Evolutionary conservation across 2,113 vertebrate species (phyloP), one percentile per base, ranked within the genome.

Genomic region (Genyomyrus donnyi): DNA sequence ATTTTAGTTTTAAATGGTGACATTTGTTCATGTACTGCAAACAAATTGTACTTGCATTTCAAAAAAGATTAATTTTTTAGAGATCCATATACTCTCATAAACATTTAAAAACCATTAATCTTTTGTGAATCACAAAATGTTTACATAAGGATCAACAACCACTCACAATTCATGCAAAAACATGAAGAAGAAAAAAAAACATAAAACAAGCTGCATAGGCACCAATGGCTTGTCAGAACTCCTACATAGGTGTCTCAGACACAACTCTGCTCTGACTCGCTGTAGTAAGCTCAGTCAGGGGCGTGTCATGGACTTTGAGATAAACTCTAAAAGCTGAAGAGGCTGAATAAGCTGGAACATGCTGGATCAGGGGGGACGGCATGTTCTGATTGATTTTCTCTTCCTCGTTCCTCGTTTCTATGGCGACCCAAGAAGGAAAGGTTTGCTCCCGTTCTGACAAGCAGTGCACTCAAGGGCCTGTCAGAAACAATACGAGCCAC

Each of bases 331-430:
- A 21, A 10, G 70, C 48, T 35, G n/a, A 70, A 70, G 62, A 50
- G n/a, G 56, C 42, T 53, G 48, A 94, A 92, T 91, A 91, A 88
- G 83, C 6, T 21, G 19, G 85, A 89, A 90, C 90, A 90, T 90
- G 58, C 39, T 85, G 13, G 10, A 85, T 83, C 9, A 88, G 80
- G 49, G 89, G 1, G 91, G 92, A 92, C 31, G 56, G 48, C 52
- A 52, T 85, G 87, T 50, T 90, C 21, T 9, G 88, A 93, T 92
- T 94, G 93, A 93, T 92, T 93, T 91, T 46, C 58, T 58, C 46
- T 88, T 11, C 13, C 90, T 89, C 45, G 0, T 89, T 42, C 53
- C 56, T 39, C 10, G 3, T 53, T 58, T 70, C 74, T 85, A 90
- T 77, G 90, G 58, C 88, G 5, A 88, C 49, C 66, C 3, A 80